phyloP scores from a whole-genome alignment of 2,888 invertebrate genomes.

The Caenorhabditis uteleia region DNA sequence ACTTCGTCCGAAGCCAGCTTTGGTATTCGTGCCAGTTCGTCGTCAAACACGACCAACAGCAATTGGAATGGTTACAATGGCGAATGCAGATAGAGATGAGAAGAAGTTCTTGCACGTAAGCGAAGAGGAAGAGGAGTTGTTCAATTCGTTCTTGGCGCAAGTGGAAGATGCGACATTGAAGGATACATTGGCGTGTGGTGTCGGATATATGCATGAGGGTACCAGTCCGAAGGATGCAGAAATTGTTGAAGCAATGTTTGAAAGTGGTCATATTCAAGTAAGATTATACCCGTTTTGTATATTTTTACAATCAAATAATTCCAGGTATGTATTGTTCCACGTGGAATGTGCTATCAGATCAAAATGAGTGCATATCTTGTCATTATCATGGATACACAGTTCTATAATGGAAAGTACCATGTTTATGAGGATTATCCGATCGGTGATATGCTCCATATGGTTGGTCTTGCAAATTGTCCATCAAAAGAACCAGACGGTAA shows the following conservation, averaged over 20 bases:
- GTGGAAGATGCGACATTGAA: constrained; percentile 85
- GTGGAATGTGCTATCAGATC: constrained; percentile 90
- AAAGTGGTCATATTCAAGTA: constrained; percentile 83
- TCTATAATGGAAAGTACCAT: constrained; percentile 81
- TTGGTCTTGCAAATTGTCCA: constrained; percentile 92
- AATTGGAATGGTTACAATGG: constrained; percentile 90
- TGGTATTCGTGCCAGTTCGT: constrained; percentile 82
- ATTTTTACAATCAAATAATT: neutral
- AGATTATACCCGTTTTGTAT: neutral
- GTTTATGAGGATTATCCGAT: constrained; percentile 95
- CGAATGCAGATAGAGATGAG: constrained; percentile 86
- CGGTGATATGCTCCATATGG: constrained; percentile 95
- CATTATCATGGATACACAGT: constrained; percentile 94
- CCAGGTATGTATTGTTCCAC: constrained; percentile 89
- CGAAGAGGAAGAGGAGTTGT: constrained; percentile 61
- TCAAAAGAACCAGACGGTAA: constrained; percentile 86
- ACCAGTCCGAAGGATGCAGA: constrained; percentile 83
- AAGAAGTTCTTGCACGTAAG: constrained; percentile 82
- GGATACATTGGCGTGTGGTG: constrained; percentile 90
- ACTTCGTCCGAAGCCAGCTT: constrained; percentile 79
- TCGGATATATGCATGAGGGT: constrained; percentile 96
- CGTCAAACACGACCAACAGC: constrained; percentile 79
- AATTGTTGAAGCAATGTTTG: constrained; percentile 89
- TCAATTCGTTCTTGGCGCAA: constrained; percentile 76
- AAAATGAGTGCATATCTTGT: constrained; percentile 89